Evolutionary conservation across 64 coral and sea anemone genomes (phyloP).

Genomic region (Dendronephthya gigantea): DNA sequence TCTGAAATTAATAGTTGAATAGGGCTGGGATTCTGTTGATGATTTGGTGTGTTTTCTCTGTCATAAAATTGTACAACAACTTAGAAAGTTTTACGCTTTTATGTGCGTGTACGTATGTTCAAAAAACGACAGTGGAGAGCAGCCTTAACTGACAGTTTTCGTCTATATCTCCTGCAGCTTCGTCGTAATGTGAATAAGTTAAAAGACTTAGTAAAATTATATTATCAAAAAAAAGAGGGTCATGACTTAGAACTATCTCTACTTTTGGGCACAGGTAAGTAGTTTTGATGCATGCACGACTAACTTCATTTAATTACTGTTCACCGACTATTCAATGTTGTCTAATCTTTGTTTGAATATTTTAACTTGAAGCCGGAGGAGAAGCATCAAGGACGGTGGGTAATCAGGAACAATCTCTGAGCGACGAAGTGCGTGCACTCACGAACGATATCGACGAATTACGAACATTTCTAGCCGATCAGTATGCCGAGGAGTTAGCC

Average conservation of each 20-base stretch:
- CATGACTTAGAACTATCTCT: background rate
- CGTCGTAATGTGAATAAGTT: background rate
- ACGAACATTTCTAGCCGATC: background rate
- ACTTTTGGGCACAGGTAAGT: slow-evolving; percentile 3
- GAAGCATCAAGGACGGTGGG: background rate
- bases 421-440: background rate
- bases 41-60: too few relatives aligned
- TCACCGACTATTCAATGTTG: background rate
- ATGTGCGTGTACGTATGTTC: too few relatives aligned
- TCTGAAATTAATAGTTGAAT: too few relatives aligned
- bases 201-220: background rate
- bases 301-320: background rate
- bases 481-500: background rate
- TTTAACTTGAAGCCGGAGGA: background rate
- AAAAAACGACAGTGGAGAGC: too few relatives aligned
- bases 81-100: too few relatives aligned
- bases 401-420: background rate
- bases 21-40: too few relatives aligned
- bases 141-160: too few relatives aligned
- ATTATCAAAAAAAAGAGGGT: slow-evolving; percentile 9
- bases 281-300: too few relatives aligned
- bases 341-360: background rate
- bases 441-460: background rate
- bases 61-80: too few relatives aligned
- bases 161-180: background rate